Evolutionary conservation across 2,113 vertebrate species (phyloP), one percentile per base, ranked within the genome.

Genomic region (Tachysurus fulvidraco): DNA sequence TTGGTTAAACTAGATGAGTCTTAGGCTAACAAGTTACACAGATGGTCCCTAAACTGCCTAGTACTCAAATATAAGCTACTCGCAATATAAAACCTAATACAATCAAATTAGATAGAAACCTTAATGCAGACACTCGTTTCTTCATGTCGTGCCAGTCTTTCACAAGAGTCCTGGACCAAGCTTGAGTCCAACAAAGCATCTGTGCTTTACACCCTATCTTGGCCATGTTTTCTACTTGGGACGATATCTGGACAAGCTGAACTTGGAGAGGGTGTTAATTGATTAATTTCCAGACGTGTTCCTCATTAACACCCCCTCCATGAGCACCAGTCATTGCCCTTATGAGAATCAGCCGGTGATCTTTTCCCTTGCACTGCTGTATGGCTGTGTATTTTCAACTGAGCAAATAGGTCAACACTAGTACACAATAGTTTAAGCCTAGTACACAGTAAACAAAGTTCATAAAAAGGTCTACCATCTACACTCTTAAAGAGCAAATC

Each of bases 241-340:
- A 17, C 36, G 60, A 73, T 78, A 77, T 36, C 36, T 80, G 69
- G 81, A 83, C 89, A 85, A 0, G 88, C 90, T 88, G 84, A 91
- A 91, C 92, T 86, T 91, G 90, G 94, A 94, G 88, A 89, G 17
- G 84, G 91, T 91, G 93, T 91, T 94, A 95, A 95, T 94, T 36
- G 36, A 36, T 36, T 36, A 1, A 36, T 36, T 36, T 36, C 36
- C 36, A 36, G 36, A 36, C 36, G 36, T 36, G 36, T 36, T 36
- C 36, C 36, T 36, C 36, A 95, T 95, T 95, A 94, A 90, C 92
- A 80, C 91, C 87, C 78, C 90, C 92, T 91, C 90, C 89, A 94
- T 94, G 94, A 94, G 88, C 94, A 91, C 89, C 79, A 89, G 90
- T n/a, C 90, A 90, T 90, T 59, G 59, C 41, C 83, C 85, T 19